Evolutionary conservation across 2,113 vertebrate species (phyloP).

Genomic region (Peucedramus taeniatus): DNA sequence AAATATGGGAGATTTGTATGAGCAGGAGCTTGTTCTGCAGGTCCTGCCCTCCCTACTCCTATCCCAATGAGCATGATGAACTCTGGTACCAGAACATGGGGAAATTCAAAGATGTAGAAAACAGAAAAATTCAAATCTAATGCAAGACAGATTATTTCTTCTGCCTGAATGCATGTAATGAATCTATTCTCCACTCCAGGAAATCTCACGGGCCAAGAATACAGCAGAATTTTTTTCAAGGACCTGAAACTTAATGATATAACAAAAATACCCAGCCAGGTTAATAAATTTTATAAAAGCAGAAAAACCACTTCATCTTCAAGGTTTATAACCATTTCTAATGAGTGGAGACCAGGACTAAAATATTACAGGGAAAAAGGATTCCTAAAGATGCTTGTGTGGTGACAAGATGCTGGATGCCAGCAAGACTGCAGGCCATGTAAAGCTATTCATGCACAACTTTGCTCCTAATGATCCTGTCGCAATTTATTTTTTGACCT

Average conservation of each 20-base stretch:
- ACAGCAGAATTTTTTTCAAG: not conserved
- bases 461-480: not conserved
- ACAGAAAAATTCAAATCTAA: not conserved
- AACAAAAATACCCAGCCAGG: not conserved
- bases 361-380: not conserved
- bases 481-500: slow-evolving; percentile 21
- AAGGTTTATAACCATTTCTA: not conserved
- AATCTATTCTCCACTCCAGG: not conserved
- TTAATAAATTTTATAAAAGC: not conserved
- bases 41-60: not conserved
- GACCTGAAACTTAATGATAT: not conserved
- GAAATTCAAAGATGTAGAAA: not conserved
- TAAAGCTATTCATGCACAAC: not conserved
- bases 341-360: not conserved
- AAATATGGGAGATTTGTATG: not conserved
- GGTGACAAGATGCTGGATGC: not conserved
- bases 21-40: not conserved
- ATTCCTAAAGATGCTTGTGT: not conserved
- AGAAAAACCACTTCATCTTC: not conserved
- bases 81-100: not conserved
- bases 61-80: not conserved
- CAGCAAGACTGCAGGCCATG: not conserved
- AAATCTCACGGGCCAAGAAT: not conserved
- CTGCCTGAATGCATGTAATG: not conserved
- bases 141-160: not conserved